phyloP scores from a whole-genome alignment of 2,797 vertebrate species.

The Coendou prehensilis region DNA sequence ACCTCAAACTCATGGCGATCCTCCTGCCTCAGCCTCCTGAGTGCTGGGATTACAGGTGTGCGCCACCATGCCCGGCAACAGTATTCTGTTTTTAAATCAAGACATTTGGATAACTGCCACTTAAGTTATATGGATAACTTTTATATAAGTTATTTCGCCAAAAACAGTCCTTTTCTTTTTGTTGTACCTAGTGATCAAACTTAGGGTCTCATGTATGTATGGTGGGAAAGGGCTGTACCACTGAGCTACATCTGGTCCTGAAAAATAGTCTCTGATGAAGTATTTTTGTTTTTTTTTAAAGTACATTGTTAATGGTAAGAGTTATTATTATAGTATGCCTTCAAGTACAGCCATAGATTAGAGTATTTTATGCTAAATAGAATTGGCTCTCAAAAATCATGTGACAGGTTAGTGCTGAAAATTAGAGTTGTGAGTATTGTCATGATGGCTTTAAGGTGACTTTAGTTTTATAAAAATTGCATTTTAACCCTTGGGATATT shows the following conservation, averaged over 20 bases:
- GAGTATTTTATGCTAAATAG: conserved; percentile 27
- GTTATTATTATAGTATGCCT: neutral
- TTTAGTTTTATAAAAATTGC: conserved; percentile 9
- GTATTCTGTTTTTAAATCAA: conserved; percentile 22
- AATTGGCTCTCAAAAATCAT: neutral
- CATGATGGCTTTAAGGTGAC: neutral
- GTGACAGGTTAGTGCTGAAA: neutral
- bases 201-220: neutral
- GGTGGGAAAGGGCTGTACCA: neutral
- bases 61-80: neutral
- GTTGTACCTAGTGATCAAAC: neutral
- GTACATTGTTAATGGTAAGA: neutral
- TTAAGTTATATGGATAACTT: neutral
- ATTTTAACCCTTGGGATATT: neutral
- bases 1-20: neutral
- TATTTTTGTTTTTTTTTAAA: conserved; percentile 51
- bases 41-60: neutral
- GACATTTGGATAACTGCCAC: neutral
- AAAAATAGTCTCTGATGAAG: conserved; percentile 16
- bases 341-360: neutral
- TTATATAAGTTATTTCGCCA: neutral
- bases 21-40: neutral
- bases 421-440: neutral
- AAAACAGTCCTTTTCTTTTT: neutral
- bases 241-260: neutral